A percentile compares a stretch with the other conserved stretches of the same genome.
phyloP scores from a whole-genome alignment of 2,113 vertebrate genomes.

The Silurus glanis region DNA sequence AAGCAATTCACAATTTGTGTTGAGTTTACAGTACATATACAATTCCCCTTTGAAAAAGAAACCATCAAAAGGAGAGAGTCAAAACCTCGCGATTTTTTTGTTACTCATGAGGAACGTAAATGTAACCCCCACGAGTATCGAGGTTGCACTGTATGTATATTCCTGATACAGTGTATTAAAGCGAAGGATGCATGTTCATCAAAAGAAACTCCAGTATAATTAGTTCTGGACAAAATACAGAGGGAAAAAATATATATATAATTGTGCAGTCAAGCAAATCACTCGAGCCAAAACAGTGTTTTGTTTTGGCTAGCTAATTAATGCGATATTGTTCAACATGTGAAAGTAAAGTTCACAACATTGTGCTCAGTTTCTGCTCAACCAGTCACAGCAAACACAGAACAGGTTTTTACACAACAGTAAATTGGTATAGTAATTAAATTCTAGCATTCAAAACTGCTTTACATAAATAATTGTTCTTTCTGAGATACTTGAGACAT shows the following conservation, averaged over 20 bases:
- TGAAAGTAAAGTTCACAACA: not conserved
- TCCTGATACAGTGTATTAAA: not conserved
- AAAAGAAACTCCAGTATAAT: not conserved
- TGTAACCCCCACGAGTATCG: too few species aligned
- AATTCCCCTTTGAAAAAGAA: too few species aligned
- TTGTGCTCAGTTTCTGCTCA: not conserved
- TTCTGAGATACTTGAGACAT: not conserved
- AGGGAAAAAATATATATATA: not conserved
- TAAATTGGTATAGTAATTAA: not conserved
- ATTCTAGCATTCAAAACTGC: not conserved
- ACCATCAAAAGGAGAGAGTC: too few species aligned
- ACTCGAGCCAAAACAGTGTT: not conserved
- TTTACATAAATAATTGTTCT: not conserved
- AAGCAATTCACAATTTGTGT: too few species aligned
- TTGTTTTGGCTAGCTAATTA: not conserved
- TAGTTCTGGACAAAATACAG: not conserved
- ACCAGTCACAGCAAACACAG: conserved; percentile 1
- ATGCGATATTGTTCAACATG: not conserved
- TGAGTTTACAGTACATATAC: too few species aligned
- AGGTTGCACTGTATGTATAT: too few species aligned
- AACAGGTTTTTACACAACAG: conserved; percentile 6
- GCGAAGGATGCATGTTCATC: not conserved
- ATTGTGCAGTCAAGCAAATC: not conserved
- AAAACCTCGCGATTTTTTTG: too few species aligned
- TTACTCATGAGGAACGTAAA: too few species aligned